A percentile compares a stretch with the other conserved stretches of the same genome.
Conservation (phyloP, 2,888 invertebrate genomes). For the Caenorhabditis panamensis region DNA sequence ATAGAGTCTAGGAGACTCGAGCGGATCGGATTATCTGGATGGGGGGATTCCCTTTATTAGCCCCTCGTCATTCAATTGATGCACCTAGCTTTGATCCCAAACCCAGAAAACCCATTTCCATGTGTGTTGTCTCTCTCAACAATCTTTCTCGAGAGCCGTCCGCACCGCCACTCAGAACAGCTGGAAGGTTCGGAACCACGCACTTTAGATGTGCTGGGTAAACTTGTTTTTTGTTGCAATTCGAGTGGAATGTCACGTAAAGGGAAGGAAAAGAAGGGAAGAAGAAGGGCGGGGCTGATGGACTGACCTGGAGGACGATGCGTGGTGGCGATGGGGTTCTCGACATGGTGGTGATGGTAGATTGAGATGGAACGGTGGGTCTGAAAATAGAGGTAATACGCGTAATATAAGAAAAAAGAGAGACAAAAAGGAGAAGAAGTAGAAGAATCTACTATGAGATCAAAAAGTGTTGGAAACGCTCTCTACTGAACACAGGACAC, state of each 20-base stretch:
- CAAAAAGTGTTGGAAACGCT: neutral
- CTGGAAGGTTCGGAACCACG: constrained; percentile 47
- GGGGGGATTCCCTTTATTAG: neutral
- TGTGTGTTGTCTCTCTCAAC: constrained; percentile 39
- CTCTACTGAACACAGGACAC: too few species aligned
- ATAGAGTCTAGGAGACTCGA: neutral
- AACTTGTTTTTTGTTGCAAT: constrained; percentile 12
- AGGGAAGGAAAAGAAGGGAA: neutral
- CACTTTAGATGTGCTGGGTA: constrained; percentile 32
- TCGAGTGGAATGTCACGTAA: constrained; percentile 19
- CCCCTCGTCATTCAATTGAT: neutral
- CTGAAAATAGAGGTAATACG: neutral
- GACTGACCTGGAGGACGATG: constrained; percentile 39
- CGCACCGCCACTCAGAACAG: constrained; percentile 6
- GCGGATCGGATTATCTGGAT: neutral
- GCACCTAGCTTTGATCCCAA: neutral
- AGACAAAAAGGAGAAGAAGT: neutral
- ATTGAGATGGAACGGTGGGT: constrained; percentile 9
- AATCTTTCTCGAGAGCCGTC: constrained; percentile 26
- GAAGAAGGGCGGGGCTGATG: neutral
- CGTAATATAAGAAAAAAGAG: constrained; percentile 9
- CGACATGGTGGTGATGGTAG: constrained; percentile 16
- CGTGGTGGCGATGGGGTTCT: constrained; percentile 54
- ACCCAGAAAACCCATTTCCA: constrained; percentile 2
- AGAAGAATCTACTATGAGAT: neutral